These are phyloP conservation scores for Forbesichthys agassizii DNA, from an alignment of 2,113 vertebrate species.

Conservation along the genomic window DNA sequence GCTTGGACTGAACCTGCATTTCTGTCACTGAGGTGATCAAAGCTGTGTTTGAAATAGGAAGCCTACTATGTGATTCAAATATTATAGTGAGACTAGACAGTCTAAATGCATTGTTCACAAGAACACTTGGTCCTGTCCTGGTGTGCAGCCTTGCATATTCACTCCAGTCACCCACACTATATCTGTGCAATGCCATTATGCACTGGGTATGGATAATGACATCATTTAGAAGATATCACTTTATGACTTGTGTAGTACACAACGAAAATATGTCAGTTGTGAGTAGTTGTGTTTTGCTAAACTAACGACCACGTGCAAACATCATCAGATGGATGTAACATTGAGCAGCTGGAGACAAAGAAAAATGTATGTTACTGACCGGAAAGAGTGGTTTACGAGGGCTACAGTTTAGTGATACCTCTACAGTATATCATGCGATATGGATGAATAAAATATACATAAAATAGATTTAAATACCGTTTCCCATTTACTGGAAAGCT, in stretches of 20 bases:
- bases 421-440: background rate
- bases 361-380: background rate
- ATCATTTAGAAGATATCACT: slow-evolving; percentile 51
- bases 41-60: slow-evolving; percentile 50
- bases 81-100: slow-evolving; percentile 9
- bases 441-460: background rate
- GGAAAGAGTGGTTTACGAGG: slow-evolving; percentile 27
- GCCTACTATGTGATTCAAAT: slow-evolving; percentile 42
- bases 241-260: background rate
- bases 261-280: slow-evolving; percentile 4
- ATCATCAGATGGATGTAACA: background rate
- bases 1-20: slow-evolving; percentile 28
- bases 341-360: background rate
- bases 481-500: slow-evolving; percentile 14
- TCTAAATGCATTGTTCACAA: slow-evolving; percentile 53
- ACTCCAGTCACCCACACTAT: slow-evolving; percentile 43
- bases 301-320: slow-evolving; percentile 12
- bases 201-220: slow-evolving; percentile 39
- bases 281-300: slow-evolving; percentile 8
- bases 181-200: slow-evolving; percentile 41
- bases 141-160: slow-evolving; percentile 37
- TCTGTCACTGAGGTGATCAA: slow-evolving; percentile 63
- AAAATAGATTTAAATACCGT: slow-evolving; percentile 33
- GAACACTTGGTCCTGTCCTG: slow-evolving; percentile 13
- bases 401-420: slow-evolving; percentile 11